These are phyloP conservation scores for Sympetrum striolatum DNA, from an alignment of 2,888 invertebrate genomes.

Conservation along the genomic window DNA sequence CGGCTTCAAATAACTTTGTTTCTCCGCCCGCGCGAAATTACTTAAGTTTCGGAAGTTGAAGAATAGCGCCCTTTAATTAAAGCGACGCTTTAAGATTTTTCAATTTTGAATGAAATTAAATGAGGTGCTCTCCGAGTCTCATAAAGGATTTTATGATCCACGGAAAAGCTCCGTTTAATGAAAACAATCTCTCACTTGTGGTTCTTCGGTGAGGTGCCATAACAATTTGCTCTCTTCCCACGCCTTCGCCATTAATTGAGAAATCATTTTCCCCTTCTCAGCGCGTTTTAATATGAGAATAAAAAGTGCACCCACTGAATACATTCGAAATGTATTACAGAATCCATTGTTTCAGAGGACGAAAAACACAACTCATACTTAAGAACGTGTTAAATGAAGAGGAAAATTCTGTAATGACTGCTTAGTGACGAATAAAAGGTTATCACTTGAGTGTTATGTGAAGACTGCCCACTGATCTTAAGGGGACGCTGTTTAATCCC, in stretches of 20 bases:
- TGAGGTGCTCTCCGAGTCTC: conserved; percentile 42
- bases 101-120: conserved; percentile 51
- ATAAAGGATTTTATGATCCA: conserved; percentile 12
- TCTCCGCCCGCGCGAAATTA: neutral
- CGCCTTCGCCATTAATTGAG: neutral
- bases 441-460: too few species aligned
- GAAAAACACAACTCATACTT: too few species aligned
- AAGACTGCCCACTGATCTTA: too few species aligned
- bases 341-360: too few species aligned
- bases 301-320: too few species aligned
- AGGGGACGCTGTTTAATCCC: too few species aligned
- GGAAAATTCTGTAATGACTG: too few species aligned
- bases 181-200: neutral
- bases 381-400: too few species aligned
- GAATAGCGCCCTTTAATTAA: conserved; percentile 48
- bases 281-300: too few species aligned
- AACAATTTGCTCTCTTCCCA: neutral
- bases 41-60: conserved; percentile 34
- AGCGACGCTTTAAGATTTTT: conserved; percentile 51
- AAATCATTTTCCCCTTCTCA: too few species aligned
- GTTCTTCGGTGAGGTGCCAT: neutral
- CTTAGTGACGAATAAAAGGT: too few species aligned
- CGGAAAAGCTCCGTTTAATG: neutral
- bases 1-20: neutral
- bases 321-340: too few species aligned